A percentile compares a stretch with the other conserved stretches of the same genome.
Evolutionary conservation across 2,113 vertebrate genomes (phyloP).

Genomic region (Tachysurus fulvidraco): DNA sequence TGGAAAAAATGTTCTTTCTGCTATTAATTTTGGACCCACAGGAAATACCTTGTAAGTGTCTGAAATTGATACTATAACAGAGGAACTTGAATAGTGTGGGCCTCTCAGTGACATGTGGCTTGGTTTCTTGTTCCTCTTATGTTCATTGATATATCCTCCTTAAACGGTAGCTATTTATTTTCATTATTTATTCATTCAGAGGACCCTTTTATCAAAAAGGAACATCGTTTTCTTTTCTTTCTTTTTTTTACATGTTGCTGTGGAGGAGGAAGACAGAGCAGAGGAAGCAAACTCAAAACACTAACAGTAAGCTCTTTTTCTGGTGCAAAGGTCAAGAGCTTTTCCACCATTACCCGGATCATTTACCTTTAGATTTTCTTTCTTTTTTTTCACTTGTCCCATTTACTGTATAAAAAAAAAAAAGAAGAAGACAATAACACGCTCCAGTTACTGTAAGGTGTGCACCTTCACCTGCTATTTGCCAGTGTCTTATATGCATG

Average conservation of each 20-base stretch:
- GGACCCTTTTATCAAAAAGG: conserved; percentile 10
- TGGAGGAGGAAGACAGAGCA: neutral
- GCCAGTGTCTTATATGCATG: neutral
- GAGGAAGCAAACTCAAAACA: neutral
- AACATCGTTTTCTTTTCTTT: neutral
- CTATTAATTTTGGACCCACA: conserved; percentile 15
- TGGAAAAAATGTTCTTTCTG: neutral
- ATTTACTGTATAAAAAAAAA: neutral
- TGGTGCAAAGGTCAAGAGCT: conserved; percentile 1
- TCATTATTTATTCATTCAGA: conserved; percentile 25
- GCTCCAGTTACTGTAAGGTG: neutral
- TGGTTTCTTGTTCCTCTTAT: neutral
- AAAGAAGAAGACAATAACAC: neutral
- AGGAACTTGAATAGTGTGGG: neutral
- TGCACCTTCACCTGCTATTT: neutral
- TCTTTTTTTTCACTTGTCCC: neutral
- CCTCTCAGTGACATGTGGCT: conserved; percentile 7
- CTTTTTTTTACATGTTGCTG: neutral
- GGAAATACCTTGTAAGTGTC: neutral
- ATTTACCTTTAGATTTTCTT: neutral
- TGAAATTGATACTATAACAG: conserved; percentile 23
- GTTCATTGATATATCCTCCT: conserved; percentile 5
- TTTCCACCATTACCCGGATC: conserved; percentile 1
- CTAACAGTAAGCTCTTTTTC: neutral
- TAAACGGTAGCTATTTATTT: conserved; percentile 19